These are phyloP conservation scores for Ploceus nigricollis DNA, from an alignment of 2,113 vertebrate genomes.

Conservation along the genomic window DNA sequence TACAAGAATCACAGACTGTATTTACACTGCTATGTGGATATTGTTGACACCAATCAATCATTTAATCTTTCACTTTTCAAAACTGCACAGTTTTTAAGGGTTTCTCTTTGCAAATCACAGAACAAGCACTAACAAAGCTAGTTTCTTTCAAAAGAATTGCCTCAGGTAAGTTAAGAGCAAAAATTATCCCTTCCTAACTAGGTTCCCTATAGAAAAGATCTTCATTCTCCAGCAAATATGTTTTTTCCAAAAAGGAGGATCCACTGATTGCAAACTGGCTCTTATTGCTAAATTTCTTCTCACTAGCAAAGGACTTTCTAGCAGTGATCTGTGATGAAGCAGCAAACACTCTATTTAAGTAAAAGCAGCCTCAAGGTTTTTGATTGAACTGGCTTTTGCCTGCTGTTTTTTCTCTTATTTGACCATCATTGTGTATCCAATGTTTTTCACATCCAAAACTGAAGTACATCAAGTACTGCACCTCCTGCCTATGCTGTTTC, in stretches of 20 bases:
- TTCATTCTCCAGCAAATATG: neutral
- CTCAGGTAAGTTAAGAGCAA: neutral
- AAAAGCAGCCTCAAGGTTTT: neutral
- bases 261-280: neutral
- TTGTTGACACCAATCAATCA: neutral
- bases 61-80: neutral
- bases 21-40: neutral
- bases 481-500: neutral
- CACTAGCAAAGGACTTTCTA: neutral
- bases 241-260: neutral
- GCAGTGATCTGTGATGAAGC: neutral
- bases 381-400: neutral
- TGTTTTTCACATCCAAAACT: neutral
- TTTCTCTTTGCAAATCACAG: neutral
- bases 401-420: neutral
- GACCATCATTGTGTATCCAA: neutral
- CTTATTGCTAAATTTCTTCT: neutral
- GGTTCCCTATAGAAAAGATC: neutral
- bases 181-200: neutral
- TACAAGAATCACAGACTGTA: neutral
- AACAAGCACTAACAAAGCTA: neutral
- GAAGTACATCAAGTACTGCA: neutral
- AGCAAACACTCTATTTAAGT: neutral
- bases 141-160: neutral
- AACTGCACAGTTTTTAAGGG: neutral